Evolutionary conservation across 2,888 invertebrate genomes (phyloP), one percentile per base, ranked within the genome.

Genomic region (Fragum whitleyi): DNA sequence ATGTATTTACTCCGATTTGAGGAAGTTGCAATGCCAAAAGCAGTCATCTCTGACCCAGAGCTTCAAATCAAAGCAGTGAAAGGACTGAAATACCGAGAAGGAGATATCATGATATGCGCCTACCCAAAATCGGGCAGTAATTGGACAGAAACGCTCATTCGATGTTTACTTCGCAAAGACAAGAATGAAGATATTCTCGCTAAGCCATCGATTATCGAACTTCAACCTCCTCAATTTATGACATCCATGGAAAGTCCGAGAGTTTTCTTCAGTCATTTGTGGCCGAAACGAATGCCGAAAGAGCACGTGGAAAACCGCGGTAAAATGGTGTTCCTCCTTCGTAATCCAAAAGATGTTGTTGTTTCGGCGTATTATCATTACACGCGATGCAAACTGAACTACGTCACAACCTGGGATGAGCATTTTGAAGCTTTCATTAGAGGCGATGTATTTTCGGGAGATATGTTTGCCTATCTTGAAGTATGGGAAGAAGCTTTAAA

Each of bases 31-130:
- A 36, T 36, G 32, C 32, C 32, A 36, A 36, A 36, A 9, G 3
- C 9, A 36, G 3, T 36, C 62, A 16, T 62, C 2, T 11, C 32
- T 16, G n/a, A 62, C 29, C 62, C 62, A 19, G 32, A n/a, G 28
- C 29, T 14, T 2, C 6, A 26, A 28, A 11, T 62, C 28, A 29
- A 26, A 19, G 14, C n/a, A 1, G 29, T 62, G 11, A n/a, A 29
- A 29, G 29, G 28, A 29, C 62, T 62, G 6, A 9, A 26, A 3
- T 29, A 62, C 16, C 26, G 32, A 29, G 29, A 62, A n/a, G 62
- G 62, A 29, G 62, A 62, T 29, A 29, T 62, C 32, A 19, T 62
- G 9, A 62, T 62, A 11, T 62, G 62, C n/a, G 28, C 62, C 2
- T 62, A 62, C 29, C 62, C 62, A 1, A 62, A 62, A 32, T 29